Evolutionary conservation across 2,797 vertebrate genomes (phyloP).

Genomic region (Graptemys geographica): DNA sequence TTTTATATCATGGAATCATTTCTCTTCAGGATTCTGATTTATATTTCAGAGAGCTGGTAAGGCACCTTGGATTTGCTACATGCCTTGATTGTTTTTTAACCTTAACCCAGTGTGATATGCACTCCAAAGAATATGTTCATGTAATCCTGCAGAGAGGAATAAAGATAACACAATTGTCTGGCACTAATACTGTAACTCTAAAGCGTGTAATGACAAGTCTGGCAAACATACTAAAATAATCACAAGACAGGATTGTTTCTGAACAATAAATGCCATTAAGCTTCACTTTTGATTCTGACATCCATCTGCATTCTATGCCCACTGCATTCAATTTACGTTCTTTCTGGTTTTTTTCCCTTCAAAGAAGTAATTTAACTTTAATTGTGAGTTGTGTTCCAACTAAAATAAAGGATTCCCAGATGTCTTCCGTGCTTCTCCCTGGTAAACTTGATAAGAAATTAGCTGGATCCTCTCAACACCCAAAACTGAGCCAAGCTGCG

Average conservation of each 20-base stretch:
- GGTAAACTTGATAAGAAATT: background rate
- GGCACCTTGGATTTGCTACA: slow-evolving; percentile 58
- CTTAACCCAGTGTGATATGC: slow-evolving; percentile 51
- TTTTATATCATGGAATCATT: slow-evolving; percentile 62
- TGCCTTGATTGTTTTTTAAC: slow-evolving; percentile 68
- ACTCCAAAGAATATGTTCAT: slow-evolving; percentile 59
- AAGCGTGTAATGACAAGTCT: slow-evolving; percentile 46
- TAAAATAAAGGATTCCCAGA: background rate
- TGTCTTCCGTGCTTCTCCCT: background rate
- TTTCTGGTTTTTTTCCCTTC: background rate
- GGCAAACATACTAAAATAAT: slow-evolving; percentile 59
- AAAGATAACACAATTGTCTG: slow-evolving; percentile 55
- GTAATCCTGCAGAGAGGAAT: slow-evolving; percentile 52
- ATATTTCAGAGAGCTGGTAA: slow-evolving; percentile 51
- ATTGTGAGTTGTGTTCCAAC: background rate
- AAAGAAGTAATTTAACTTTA: background rate
- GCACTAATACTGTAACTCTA: slow-evolving; percentile 64
- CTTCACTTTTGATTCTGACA: slow-evolving; percentile 41
- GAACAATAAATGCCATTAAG: slow-evolving; percentile 31
- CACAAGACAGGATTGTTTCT: slow-evolving; percentile 33
- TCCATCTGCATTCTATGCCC: slow-evolving; percentile 1
- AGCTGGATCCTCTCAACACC: background rate
- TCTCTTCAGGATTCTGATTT: slow-evolving; percentile 37
- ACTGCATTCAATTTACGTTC: background rate
- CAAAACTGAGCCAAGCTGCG: background rate